Evolutionary conservation across 37 sponge, comb jelly and placozoan genomes (phyloP), one percentile per base, ranked within the genome.

Genomic region (Corticium candelabrum): DNA sequence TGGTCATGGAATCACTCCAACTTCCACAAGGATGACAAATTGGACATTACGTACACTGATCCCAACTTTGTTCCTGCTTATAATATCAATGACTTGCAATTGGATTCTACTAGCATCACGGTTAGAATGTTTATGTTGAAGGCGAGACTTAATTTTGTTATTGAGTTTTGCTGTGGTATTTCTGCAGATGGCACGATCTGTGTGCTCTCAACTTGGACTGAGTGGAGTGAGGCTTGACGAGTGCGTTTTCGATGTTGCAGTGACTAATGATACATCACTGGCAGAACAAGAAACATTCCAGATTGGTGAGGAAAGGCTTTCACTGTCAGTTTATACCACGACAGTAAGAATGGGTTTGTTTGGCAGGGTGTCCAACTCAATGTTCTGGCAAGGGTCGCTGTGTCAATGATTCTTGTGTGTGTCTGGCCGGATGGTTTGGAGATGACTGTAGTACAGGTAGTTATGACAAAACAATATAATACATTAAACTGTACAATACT

Each of bases 381-480:
- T 50, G 62, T 21, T 50, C 62, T 50, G 62, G 62, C 11, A 50
- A 50, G 62, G 62, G 62, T 27, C 62, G 62, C 62, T 50, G 62
- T 21, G 62, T 50, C 11, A 50, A 50, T 50, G 21, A 21, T 21
- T 27, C 62, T 50, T 50, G 62, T 21, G 21, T 50, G 15, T 50
- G 62, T 50, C 62, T 50, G 11, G 15, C 62, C 62, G 62, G 62
- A 27, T 50, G 62, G 62, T 50, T 50, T 21, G 62, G 62, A 50
- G 62, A 50, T 27, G 62, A 50, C 62, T 50, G 62, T 50, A 50
- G 21, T 50, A 11, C 21, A 21, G 62, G 62, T 50, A 27, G 21
- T 11, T 50, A 27, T 50, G 62, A 50, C n/a, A 11, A 11, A 27
- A 11, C 15, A 11, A 27, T 50, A 27, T 11, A 50, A 11, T 11